phyloP scores from a whole-genome alignment of 1,140 invertebrate genomes.

The Berghia stephanieae region DNA sequence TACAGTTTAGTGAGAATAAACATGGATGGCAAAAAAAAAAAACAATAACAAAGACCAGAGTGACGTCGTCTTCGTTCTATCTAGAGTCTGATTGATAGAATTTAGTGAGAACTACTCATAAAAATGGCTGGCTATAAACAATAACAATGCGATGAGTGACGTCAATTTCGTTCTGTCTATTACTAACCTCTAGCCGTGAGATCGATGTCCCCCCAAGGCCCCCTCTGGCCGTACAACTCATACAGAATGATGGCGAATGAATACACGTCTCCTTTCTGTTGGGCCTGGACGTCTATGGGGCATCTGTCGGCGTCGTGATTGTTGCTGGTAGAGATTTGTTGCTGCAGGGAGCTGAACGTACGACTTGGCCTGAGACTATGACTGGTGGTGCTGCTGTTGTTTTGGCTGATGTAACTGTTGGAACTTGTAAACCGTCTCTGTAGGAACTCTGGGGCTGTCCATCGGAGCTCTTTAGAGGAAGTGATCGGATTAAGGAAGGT shows the following conservation, averaged over 20 bases:
- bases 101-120: no score
- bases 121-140: no score
- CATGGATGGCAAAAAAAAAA: no score
- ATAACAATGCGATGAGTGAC: no score
- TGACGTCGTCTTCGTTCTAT: no score
- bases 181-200: slow-evolving; percentile 50
- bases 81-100: no score
- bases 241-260: slow-evolving; percentile 92
- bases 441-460: slow-evolving; percentile 92
- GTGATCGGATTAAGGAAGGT: neutral
- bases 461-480: slow-evolving; percentile 70
- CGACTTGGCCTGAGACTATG: slow-evolving; percentile 64
- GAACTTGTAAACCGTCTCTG: slow-evolving; percentile 53
- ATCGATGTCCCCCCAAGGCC: slow-evolving; percentile 59
- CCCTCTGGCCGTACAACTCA: slow-evolving; percentile 55
- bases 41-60: no score
- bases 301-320: neutral
- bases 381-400: neutral
- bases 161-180: no score
- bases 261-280: slow-evolving; percentile 92
- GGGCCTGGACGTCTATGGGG: slow-evolving; percentile 73
- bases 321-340: slow-evolving; percentile 13
- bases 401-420: slow-evolving; percentile 16
- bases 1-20: no score
- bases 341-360: neutral